Conservation (phyloP, 2,888 invertebrate genomes). For the Phanerotoma sp. region DNA sequence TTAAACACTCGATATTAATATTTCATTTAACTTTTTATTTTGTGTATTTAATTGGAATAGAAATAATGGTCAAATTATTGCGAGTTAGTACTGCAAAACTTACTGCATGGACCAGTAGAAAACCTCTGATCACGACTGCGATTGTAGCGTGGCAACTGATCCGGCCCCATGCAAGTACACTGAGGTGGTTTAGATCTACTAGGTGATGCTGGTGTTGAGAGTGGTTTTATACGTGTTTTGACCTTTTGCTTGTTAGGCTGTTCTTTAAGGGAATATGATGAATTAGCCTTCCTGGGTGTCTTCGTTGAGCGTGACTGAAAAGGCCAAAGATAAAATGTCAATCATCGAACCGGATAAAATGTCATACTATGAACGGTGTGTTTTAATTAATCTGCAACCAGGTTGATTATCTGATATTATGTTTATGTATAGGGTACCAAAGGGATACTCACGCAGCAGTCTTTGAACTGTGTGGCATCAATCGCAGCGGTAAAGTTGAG, state of each 20-base stretch:
- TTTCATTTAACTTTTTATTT: too few species aligned
- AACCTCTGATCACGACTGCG: slow-evolving; percentile 83
- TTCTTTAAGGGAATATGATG: slow-evolving; percentile 94
- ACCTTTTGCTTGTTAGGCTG: slow-evolving; percentile 81
- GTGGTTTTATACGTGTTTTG: slow-evolving; percentile 85
- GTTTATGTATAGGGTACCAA: neutral
- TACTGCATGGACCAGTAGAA: slow-evolving; percentile 22
- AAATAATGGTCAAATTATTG: too few species aligned
- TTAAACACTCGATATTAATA: too few species aligned
- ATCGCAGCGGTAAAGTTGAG: slow-evolving; percentile 96
- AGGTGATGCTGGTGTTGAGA: slow-evolving; percentile 92
- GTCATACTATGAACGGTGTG: neutral
- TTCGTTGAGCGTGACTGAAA: slow-evolving; percentile 94
- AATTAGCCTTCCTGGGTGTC: slow-evolving; percentile 96
- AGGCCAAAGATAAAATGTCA: slow-evolving; percentile 28
- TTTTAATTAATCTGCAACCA: neutral
- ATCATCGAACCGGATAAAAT: slow-evolving; percentile 12
- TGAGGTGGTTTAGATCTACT: slow-evolving; percentile 86
- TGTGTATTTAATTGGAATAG: too few species aligned
- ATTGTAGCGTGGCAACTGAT: slow-evolving; percentile 79
- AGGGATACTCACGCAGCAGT: slow-evolving; percentile 87
- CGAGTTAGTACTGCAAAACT: too few species aligned
- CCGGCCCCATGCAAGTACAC: slow-evolving; percentile 94
- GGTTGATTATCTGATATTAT: neutral
- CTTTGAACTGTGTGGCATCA: slow-evolving; percentile 95